A percentile compares a stretch with the other conserved stretches of the same genome.
Evolutionary conservation across 2,797 vertebrate genomes (phyloP).

Genomic region (Chrosomus eos): DNA sequence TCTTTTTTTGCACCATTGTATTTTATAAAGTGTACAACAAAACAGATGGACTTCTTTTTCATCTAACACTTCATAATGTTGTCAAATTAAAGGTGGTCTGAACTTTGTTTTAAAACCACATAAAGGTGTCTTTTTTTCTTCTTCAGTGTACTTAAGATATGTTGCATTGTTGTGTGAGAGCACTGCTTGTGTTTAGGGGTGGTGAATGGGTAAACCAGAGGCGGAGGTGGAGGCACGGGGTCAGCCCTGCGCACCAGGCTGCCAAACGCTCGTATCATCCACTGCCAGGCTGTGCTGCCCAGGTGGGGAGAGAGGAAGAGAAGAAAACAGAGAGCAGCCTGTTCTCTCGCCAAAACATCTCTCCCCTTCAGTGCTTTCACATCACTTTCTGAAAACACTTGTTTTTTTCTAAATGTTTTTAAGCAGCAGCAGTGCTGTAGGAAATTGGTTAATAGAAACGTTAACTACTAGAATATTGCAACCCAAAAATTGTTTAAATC

Average conservation of each 20-base stretch:
- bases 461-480: not conserved
- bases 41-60: constrained; percentile 6
- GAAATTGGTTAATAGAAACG: not conserved
- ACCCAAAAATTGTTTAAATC: not conserved
- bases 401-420: constrained; percentile 29
- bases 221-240: constrained; percentile 68
- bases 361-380: constrained; percentile 59
- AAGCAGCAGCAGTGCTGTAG: not conserved
- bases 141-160: not conserved
- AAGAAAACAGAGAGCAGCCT: constrained; percentile 77
- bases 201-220: constrained; percentile 41
- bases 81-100: not conserved
- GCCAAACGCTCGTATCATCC: constrained; percentile 77
- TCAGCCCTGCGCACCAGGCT: constrained; percentile 73
- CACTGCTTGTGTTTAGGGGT: not conserved
- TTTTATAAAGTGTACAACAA: constrained; percentile 11
- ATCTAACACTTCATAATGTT: not conserved
- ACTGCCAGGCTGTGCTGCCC: constrained; percentile 77
- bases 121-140: constrained; percentile 3
- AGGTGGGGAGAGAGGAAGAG: constrained; percentile 77
- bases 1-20: not conserved
- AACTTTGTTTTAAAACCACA: constrained; percentile 12
- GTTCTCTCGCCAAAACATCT: constrained; percentile 74
- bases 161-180: not conserved
- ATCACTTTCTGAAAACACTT: constrained; percentile 27